phyloP scores from a whole-genome alignment of 2,797 vertebrate genomes.

The Sarcophilus harrisii region DNA sequence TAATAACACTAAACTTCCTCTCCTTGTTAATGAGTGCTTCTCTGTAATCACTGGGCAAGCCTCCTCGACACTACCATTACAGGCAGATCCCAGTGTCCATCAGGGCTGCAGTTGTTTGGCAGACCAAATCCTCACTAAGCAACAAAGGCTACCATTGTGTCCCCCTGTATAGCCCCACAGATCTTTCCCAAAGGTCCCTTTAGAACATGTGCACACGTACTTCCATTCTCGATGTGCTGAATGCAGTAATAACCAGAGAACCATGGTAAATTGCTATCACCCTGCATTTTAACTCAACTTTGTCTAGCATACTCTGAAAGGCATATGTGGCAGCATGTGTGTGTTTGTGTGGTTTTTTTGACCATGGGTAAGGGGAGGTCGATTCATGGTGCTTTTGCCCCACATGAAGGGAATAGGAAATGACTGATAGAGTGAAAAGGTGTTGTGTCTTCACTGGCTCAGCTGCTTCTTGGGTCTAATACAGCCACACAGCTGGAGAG shows the following conservation, averaged over 20 bases:
- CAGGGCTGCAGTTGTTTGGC: constrained; percentile 77
- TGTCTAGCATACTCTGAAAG: constrained; percentile 59
- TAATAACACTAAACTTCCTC: constrained; percentile 73
- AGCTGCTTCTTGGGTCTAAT: constrained; percentile 84
- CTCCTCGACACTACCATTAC: constrained; percentile 74
- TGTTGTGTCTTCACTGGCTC: constrained; percentile 83
- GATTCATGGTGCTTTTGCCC: constrained; percentile 68
- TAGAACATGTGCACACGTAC: constrained; percentile 77
- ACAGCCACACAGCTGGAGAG: constrained; percentile 86
- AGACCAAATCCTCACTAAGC: constrained; percentile 80
- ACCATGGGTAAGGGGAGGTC: constrained; percentile 14
- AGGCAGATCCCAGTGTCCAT: constrained; percentile 73
- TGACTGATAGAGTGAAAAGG: constrained; percentile 81
- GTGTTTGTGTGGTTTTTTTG: constrained; percentile 16
- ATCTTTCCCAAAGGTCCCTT: constrained; percentile 81
- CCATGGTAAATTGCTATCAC: constrained; percentile 67
- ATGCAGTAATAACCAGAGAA: constrained; percentile 66
- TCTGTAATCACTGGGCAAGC: constrained; percentile 70
- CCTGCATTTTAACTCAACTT: neutral
- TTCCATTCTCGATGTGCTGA: constrained; percentile 71
- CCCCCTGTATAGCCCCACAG: constrained; percentile 47
- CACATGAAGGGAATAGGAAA: constrained; percentile 66
- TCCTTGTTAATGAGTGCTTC: constrained; percentile 78
- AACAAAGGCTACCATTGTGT: constrained; percentile 84
- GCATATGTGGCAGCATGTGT: constrained; percentile 59